Evolutionary conservation across 2,113 vertebrate species (phyloP), one percentile per base, ranked within the genome.

Genomic region (Myrmecobius fasciatus): DNA sequence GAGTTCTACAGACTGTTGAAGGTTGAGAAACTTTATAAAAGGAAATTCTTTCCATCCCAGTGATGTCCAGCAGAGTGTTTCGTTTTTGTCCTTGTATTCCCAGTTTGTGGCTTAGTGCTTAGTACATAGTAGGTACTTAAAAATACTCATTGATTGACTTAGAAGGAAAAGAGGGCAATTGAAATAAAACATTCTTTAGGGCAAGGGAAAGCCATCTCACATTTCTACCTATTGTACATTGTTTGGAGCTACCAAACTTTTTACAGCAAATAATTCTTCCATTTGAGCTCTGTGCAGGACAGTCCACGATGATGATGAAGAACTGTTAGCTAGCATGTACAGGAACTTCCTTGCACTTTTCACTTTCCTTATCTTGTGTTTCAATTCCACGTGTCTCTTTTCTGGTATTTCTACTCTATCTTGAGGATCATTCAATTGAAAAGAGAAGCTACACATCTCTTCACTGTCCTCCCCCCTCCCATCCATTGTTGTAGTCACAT

Each of bases 1-100:
- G 48, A 95, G 22, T 75, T 94, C 94, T 54, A n/a, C 36, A 67
- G 5, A 88, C 3, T 92, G 14, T 52, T 93, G 89, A 43, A 22
- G 93, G 36, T 54, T 92, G 92, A 52, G 48, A 91, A 95, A 89
- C 10, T 96, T 20, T 89, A 17, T 90, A 89, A 94, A 93, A 94
- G 90, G 25, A 89, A 43, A 52, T 22, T 83, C 88, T 4, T 88
- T 89, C 17, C 17, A 3, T 83, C 89, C 94, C 51, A 89, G 94
- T 88, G 89, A 0, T 53, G 9, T 89, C 91, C 26, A 93, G 47
- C n/a, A 52, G 12, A 75, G 60, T n/a, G 36, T n/a, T 75, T 20
- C 17, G 7, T 17, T 75, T 75, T 75, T 75, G 36, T 20, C 14
- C n/a, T 75, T 75, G 3, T 36, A 75, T 75, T n/a, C 5, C 60